A percentile compares a stretch with the other conserved stretches of the same genome.
phyloP scores from a whole-genome alignment of 2,113 vertebrate species.

The Callipepla californica region DNA sequence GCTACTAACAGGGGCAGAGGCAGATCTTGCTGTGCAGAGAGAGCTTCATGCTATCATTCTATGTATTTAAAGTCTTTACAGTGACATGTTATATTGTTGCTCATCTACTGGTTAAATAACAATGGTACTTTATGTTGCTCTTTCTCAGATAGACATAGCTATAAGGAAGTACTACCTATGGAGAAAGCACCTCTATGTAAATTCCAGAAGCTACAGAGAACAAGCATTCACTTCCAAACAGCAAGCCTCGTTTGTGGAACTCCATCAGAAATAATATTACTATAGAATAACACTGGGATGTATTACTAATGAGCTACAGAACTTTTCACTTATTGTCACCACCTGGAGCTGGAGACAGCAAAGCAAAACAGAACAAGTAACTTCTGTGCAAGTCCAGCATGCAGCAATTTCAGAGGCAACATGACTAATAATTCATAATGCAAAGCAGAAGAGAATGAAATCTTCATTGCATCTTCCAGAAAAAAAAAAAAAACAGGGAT shows the following conservation, averaged over 20 bases:
- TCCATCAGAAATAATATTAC: background rate
- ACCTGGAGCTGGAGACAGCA: background rate
- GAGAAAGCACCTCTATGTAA: background rate
- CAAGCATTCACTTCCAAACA: background rate
- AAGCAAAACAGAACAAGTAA: background rate
- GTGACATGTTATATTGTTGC: too few relatives aligned
- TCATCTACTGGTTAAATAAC: background rate
- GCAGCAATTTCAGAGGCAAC: background rate
- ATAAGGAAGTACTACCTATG: background rate
- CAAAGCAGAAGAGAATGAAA: background rate
- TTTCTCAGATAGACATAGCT: too few relatives aligned
- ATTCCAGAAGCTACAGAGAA: background rate
- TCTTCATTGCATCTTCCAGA: background rate
- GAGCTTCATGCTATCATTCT: background rate
- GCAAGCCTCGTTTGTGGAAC: background rate
- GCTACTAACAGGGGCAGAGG: background rate
- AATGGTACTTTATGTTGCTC: background rate
- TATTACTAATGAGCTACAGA: background rate
- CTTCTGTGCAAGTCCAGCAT: background rate
- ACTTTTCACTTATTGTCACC: background rate
- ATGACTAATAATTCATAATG: background rate
- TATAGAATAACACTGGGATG: background rate
- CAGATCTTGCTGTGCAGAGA: background rate
- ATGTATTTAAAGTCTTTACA: background rate
- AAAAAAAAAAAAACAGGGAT: background rate